These are phyloP conservation scores for Galeruca laticollis DNA, from an alignment of 2,888 invertebrate genomes.

Conservation along the genomic window DNA sequence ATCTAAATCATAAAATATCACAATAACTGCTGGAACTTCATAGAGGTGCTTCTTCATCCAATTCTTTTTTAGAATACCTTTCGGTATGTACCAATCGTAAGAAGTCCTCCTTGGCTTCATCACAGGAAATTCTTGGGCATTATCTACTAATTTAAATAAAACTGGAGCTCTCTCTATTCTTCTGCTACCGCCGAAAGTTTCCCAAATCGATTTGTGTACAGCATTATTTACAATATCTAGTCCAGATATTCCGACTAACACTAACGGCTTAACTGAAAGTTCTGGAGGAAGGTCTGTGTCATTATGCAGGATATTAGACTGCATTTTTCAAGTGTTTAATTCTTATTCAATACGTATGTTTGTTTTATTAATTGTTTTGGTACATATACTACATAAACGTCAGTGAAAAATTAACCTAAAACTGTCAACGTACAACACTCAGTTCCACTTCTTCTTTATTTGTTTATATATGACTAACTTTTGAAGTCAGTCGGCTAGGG, in stretches of 20 bases:
- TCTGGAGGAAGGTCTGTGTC: conserved; percentile 79
- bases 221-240: conserved; percentile 87
- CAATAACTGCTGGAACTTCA: conserved; percentile 91
- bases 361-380: neutral
- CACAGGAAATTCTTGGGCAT: conserved; percentile 88
- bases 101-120: conserved; percentile 88
- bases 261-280: conserved; percentile 85
- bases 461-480: too few relatives aligned
- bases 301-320: conserved; percentile 48
- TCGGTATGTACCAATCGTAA: conserved; percentile 96
- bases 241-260: conserved; percentile 89
- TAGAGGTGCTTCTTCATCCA: conserved; percentile 96
- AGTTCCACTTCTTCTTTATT: neutral
- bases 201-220: conserved; percentile 93
- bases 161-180: conserved; percentile 86
- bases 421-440: neutral
- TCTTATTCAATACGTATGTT: neutral
- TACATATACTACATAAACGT: neutral
- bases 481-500: too few relatives aligned
- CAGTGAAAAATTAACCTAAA: too few relatives aligned
- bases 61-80: conserved; percentile 92
- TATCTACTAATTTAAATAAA: conserved; percentile 83
- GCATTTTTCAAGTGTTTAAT: conserved; percentile 36
- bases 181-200: conserved; percentile 87
- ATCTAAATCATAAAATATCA: conserved; percentile 96